Evolutionary conservation across 2,113 vertebrate species (phyloP).

Genomic region (Rhodinocichla rosea): DNA sequence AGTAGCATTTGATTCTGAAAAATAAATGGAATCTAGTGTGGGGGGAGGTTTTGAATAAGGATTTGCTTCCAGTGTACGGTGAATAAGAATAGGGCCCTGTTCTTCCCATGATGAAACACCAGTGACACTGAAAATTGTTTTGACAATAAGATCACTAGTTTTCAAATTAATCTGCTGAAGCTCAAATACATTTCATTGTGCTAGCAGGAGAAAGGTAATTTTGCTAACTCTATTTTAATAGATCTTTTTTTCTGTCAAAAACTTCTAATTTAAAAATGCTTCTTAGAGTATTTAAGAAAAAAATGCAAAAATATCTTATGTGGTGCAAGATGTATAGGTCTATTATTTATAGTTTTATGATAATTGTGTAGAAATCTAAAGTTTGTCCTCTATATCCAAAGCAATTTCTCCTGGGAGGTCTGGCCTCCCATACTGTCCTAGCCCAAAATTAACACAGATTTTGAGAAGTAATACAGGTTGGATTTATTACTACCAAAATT

Average conservation of each 20-base stretch:
- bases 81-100: background rate
- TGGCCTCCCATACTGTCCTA: background rate
- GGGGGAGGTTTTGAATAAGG: background rate
- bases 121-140: constrained; percentile 7
- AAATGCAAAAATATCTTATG: background rate
- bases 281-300: background rate
- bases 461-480: background rate
- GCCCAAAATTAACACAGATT: background rate
- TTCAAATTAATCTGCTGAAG: background rate
- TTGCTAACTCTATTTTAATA: background rate
- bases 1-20: background rate
- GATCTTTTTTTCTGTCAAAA: background rate
- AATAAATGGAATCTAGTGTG: background rate
- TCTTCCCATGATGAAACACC: background rate
- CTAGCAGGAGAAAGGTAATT: background rate
- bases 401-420: background rate
- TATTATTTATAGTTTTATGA: background rate
- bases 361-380: background rate
- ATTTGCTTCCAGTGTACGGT: background rate
- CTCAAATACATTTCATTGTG: background rate
- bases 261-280: background rate
- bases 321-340: background rate
- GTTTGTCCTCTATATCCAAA: background rate
- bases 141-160: background rate
- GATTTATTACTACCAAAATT: background rate